Conservation (phyloP, 2,797 vertebrate genomes). For the Ciconia nigra region DNA sequence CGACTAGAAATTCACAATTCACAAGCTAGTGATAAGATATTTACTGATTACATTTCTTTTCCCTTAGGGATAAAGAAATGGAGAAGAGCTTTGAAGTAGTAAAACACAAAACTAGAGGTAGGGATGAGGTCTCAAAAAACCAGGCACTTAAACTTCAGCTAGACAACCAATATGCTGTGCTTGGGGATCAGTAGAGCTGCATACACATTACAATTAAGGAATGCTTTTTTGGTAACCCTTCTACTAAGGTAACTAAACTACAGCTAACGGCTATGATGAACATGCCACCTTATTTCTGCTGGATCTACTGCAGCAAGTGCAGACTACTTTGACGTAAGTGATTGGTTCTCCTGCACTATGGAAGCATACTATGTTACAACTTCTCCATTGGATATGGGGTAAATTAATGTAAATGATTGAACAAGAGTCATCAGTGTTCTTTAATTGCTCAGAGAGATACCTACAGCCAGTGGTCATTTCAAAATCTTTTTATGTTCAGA, state of each 20-base stretch:
- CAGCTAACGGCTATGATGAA: slow-evolving; percentile 79
- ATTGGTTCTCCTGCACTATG: slow-evolving; percentile 69
- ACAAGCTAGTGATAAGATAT: slow-evolving; percentile 58
- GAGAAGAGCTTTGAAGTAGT: slow-evolving; percentile 99
- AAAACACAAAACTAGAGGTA: slow-evolving; percentile 93
- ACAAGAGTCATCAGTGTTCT: slow-evolving; percentile 73
- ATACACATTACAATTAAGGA: slow-evolving; percentile 80
- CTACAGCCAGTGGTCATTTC: slow-evolving; percentile 82
- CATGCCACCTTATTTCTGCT: slow-evolving; percentile 68
- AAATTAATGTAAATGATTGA: slow-evolving; percentile 67
- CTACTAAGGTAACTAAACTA: slow-evolving; percentile 85
- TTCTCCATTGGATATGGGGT: slow-evolving; percentile 76
- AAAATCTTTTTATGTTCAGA: slow-evolving; percentile 82
- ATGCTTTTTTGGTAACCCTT: slow-evolving; percentile 80
- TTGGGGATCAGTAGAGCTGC: slow-evolving; percentile 90
- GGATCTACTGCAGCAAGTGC: slow-evolving; percentile 73
- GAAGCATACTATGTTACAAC: slow-evolving; percentile 74
- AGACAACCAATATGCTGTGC: slow-evolving; percentile 97
- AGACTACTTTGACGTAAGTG: slow-evolving; percentile 70
- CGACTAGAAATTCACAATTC: slow-evolving; percentile 19
- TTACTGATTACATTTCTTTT: slow-evolving; percentile 83
- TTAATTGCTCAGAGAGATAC: slow-evolving; percentile 71
- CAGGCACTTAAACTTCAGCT: slow-evolving; percentile 92
- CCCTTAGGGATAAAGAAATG: slow-evolving; percentile 93
- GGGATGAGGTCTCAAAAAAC: slow-evolving; percentile 87